Conservation (phyloP, 2,888 invertebrate genomes). For the Drosophila suboccidentalis region DNA sequence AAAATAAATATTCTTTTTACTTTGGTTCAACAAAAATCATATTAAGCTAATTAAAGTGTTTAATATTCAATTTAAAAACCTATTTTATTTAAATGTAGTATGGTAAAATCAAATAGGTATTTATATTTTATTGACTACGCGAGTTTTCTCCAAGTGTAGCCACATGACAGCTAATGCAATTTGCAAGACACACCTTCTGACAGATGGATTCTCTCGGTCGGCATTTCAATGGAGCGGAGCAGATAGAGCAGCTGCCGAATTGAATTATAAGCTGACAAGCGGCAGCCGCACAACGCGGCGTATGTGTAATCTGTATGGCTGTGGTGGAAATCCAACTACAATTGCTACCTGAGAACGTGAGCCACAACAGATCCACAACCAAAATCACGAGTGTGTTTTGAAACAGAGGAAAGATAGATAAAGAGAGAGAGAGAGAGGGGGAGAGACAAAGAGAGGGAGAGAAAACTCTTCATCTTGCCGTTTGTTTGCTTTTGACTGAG, state of each 20-base stretch:
- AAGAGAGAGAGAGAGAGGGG: background rate
- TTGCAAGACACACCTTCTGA: constrained; percentile 50
- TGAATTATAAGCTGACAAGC: constrained; percentile 66
- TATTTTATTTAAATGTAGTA: no score
- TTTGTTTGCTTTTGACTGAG: constrained; percentile 52
- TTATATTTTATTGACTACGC: background rate
- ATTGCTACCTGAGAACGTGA: constrained; percentile 65
- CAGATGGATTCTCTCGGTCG: constrained; percentile 23
- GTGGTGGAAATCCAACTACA: constrained; percentile 58
- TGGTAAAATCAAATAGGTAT: background rate
- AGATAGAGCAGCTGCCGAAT: constrained; percentile 40
- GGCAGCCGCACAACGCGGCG: constrained; percentile 42
- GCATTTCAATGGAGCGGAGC: constrained; percentile 39
- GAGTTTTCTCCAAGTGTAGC: background rate
- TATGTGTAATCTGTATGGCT: constrained; percentile 56
- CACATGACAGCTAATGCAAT: constrained; percentile 70
- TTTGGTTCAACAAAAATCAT: no score
- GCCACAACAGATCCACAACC: constrained; percentile 17
- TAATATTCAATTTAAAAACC: no score
- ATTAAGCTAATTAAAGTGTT: no score
- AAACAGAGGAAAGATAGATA: background rate
- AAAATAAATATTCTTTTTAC: no score
- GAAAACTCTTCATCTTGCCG: constrained; percentile 35
- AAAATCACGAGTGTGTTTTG: background rate
- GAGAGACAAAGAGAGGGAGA: background rate